These are phyloP conservation scores for Cyprinella venusta DNA, from an alignment of 2,797 vertebrate species.

Conservation along the genomic window DNA sequence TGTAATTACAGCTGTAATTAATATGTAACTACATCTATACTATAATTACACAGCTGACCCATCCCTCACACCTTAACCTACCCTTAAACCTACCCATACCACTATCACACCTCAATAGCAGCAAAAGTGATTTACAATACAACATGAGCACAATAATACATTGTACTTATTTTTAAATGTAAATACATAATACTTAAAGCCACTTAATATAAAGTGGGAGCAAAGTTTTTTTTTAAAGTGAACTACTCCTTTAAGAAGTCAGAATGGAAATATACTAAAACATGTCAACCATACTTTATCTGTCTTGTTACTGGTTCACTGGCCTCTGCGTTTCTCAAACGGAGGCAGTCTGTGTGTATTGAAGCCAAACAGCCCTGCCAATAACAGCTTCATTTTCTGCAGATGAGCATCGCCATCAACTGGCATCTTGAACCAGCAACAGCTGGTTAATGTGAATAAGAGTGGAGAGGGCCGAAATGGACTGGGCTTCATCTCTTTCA, in stretches of 20 bases:
- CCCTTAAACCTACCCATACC: no score
- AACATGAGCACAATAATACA: no score
- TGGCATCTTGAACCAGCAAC: conserved; percentile 48
- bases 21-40: no score
- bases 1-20: no score
- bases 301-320: not conserved
- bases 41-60: no score
- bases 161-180: no score
- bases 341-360: not conserved
- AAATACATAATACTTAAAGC: no score
- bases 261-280: not conserved
- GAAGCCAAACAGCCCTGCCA: conserved; percentile 39
- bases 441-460: conserved; percentile 59
- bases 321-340: conserved; percentile 6
- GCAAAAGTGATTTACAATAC: no score
- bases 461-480: conserved; percentile 23
- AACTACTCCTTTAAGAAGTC: not conserved
- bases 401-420: conserved; percentile 45
- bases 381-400: conserved; percentile 51
- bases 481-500: conserved; percentile 47
- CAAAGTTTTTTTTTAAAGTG: no score
- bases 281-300: not conserved
- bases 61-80: no score
- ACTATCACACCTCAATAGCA: no score
- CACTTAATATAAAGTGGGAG: no score